Conservation (phyloP, 2,888 invertebrate genomes). For the Habrosyne pyritoides region DNA sequence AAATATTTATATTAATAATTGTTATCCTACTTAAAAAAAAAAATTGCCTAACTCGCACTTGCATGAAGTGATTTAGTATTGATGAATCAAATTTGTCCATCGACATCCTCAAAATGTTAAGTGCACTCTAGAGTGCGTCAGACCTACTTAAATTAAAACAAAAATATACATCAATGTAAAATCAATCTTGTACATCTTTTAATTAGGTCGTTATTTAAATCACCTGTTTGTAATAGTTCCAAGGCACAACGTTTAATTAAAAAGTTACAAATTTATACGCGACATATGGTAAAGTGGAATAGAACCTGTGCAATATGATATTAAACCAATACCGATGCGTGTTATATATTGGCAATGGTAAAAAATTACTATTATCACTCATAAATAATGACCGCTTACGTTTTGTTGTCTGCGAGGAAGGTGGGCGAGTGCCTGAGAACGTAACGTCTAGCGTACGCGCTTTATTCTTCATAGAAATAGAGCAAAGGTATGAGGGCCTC, state of each 20-base stretch:
- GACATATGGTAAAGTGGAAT: constrained; percentile 21
- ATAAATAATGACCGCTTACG: constrained; percentile 49
- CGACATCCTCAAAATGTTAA: no score
- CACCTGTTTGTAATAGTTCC: neutral
- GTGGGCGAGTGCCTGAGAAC: constrained; percentile 34
- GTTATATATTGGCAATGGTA: constrained; percentile 42
- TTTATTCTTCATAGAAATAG: neutral
- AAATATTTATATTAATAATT: no score
- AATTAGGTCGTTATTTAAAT: no score
- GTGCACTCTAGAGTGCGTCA: no score
- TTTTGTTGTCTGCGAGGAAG: constrained; percentile 43
- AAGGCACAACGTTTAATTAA: neutral
- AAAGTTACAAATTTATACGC: neutral
- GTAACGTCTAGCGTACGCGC: constrained; percentile 10
- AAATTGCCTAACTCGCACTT: no score
- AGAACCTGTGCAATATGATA: constrained; percentile 44
- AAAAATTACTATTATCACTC: constrained; percentile 56
- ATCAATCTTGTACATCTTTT: no score
- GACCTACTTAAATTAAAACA: no score
- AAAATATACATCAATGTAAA: no score
- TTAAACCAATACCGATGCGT: constrained; percentile 39
- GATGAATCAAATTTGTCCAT: no score
- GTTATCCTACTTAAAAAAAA: no score
- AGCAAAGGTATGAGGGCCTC: neutral
- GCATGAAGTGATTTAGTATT: no score